Conservation (phyloP, 2,113 vertebrate species). For the Labeo catla region DNA sequence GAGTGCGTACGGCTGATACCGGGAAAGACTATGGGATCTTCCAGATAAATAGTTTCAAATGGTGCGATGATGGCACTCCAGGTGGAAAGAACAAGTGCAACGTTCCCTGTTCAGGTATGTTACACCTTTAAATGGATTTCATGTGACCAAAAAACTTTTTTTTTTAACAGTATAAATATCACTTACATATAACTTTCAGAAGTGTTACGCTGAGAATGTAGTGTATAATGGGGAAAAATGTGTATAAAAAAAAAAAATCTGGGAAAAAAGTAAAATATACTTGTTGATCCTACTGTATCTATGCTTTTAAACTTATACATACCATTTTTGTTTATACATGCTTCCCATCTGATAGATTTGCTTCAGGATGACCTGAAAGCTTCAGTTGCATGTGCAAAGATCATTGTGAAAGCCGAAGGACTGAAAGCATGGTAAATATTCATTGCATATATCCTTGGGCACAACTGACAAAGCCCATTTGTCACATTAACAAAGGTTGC, state of each 20-base stretch:
- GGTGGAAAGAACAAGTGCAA: slow-evolving; percentile 52
- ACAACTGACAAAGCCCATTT: not conserved
- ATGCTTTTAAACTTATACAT: not conserved
- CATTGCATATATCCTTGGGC: not conserved
- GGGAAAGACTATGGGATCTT: slow-evolving; percentile 64
- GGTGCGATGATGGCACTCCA: slow-evolving; percentile 56
- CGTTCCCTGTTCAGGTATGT: slow-evolving; percentile 43
- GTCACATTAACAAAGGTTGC: not conserved
- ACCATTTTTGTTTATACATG: not conserved
- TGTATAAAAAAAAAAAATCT: not conserved
- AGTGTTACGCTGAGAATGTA: not conserved
- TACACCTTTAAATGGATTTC: not conserved
- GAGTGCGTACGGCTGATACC: slow-evolving; percentile 43
- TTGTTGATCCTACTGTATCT: not conserved
- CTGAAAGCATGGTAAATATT: slow-evolving; percentile 59
- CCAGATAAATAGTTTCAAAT: slow-evolving; percentile 62
- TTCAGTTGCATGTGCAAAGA: slow-evolving; percentile 52
- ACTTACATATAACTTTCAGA: no score
- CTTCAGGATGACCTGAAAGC: slow-evolving; percentile 55
- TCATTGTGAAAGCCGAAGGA: slow-evolving; percentile 50
- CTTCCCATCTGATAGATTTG: slow-evolving; percentile 45
- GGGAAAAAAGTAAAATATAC: not conserved
- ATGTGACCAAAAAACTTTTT: not conserved
- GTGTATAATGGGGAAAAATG: not conserved
- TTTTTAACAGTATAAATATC: no score